phyloP scores from a whole-genome alignment of 2,888 invertebrate species.

The Anoncus sp. region DNA sequence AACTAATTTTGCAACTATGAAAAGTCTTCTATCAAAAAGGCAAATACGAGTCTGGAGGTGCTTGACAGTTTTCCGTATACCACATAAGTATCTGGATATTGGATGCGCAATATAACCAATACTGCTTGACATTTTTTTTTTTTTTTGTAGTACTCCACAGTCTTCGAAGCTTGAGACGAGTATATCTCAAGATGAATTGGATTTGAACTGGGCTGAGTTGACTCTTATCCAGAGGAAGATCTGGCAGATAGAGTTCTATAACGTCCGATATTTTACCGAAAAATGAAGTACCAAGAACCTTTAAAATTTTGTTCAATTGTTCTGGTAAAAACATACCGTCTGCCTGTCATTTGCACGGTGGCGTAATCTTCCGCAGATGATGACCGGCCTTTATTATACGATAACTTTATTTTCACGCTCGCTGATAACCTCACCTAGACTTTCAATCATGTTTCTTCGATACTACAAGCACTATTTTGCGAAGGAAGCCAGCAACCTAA shows the following conservation, averaged over 20 bases:
- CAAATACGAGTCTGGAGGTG: conserved; percentile 34
- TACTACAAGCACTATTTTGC: conserved; percentile 21
- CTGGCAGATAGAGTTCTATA: not conserved
- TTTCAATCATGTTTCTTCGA: conserved; percentile 33
- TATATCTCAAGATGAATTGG: not conserved
- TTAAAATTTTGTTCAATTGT: conserved; percentile 13
- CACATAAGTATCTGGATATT: too few species aligned
- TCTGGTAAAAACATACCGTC: conserved; percentile 13
- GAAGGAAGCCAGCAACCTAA: too few species aligned
- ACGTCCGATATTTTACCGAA: conserved; percentile 9
- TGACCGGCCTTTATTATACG: conserved; percentile 14
- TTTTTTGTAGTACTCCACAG: too few species aligned
- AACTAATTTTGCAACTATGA: conserved; percentile 37
- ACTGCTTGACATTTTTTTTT: too few species aligned
- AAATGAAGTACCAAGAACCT: conserved; percentile 30
- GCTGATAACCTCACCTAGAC: conserved; percentile 16
- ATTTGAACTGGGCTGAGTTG: not conserved
- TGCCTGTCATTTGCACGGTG: conserved; percentile 23
- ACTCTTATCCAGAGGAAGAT: not conserved
- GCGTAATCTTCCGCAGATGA: conserved; percentile 39
- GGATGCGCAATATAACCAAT: too few species aligned
- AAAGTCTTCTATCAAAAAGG: conserved; percentile 13
- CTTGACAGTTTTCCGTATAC: conserved; percentile 29
- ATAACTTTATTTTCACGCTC: conserved; percentile 43
- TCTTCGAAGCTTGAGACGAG: not conserved